These are phyloP conservation scores for Talpa occidentalis DNA, from an alignment of 2,113 vertebrate genomes.

Conservation along the genomic window DNA sequence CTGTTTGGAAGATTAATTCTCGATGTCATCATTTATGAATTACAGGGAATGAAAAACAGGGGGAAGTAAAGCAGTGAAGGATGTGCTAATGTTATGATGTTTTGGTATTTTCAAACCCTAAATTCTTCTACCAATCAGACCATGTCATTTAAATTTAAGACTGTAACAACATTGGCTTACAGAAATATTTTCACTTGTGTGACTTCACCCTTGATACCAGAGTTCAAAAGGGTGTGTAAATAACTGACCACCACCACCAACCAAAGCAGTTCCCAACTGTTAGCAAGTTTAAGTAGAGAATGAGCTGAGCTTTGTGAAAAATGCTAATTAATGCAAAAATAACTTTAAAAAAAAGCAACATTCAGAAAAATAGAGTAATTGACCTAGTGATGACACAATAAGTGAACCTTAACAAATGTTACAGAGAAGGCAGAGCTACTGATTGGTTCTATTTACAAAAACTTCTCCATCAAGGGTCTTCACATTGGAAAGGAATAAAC, in stretches of 20 bases:
- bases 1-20: constrained; percentile 73
- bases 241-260: not conserved
- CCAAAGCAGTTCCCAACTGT: not conserved
- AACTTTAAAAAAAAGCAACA: not conserved
- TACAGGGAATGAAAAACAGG: constrained; percentile 63
- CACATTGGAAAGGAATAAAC: not conserved
- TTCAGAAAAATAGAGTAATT: not conserved
- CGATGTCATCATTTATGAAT: constrained; percentile 69
- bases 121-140: constrained; percentile 42
- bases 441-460: not conserved
- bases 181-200: constrained; percentile 62
- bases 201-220: constrained; percentile 55
- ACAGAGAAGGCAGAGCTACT: not conserved
- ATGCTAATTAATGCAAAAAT: not conserved
- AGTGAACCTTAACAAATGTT: not conserved
- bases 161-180: constrained; percentile 59
- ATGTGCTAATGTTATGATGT: constrained; percentile 39
- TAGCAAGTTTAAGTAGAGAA: not conserved
- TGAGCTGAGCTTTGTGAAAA: not conserved
- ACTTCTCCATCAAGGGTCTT: not conserved
- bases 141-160: constrained; percentile 69
- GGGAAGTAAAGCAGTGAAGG: constrained; percentile 56
- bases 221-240: constrained; percentile 67
- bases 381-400: not conserved
- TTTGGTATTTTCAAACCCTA: constrained; percentile 58